Conservation (phyloP, 2,113 vertebrate species). For the Balaeniceps rex region DNA sequence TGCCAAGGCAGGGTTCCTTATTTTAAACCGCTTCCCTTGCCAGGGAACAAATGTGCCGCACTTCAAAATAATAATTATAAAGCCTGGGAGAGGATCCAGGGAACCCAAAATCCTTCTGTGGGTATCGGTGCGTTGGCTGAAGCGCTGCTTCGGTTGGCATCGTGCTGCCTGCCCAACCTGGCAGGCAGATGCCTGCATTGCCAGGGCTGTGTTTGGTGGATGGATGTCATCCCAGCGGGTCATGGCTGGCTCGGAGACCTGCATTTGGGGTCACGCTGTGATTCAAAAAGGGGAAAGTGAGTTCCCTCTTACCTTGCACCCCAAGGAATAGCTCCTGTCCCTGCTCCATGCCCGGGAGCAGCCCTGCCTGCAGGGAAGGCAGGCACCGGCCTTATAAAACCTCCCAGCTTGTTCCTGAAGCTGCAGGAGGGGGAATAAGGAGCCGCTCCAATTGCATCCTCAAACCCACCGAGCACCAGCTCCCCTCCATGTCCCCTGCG, state of each 20-base stretch:
- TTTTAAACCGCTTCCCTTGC: slow-evolving; percentile 12
- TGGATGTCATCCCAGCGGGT: neutral
- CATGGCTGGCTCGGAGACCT: neutral
- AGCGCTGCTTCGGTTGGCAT: neutral
- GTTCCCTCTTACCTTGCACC: neutral
- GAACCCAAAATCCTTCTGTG: neutral
- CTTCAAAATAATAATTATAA: neutral
- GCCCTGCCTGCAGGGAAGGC: neutral
- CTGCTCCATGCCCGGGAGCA: neutral
- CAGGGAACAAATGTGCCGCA: slow-evolving; percentile 21
- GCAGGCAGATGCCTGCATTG: neutral
- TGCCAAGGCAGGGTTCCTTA: slow-evolving; percentile 29
- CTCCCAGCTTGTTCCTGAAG: neutral
- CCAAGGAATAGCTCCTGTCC: neutral
- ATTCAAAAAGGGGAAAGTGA: neutral
- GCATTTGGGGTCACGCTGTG: neutral
- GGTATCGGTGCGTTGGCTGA: neutral
- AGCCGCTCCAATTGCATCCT: neutral
- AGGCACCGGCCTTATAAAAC: neutral
- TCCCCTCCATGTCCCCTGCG: neutral
- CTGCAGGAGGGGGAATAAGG: neutral
- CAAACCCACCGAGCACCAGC: neutral
- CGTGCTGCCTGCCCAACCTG: neutral
- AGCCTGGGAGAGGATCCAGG: slow-evolving; percentile 8
- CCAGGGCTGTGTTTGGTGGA: neutral